Evolutionary conservation across 2,113 vertebrate genomes (phyloP).

Genomic region (Scatophagus argus): DNA sequence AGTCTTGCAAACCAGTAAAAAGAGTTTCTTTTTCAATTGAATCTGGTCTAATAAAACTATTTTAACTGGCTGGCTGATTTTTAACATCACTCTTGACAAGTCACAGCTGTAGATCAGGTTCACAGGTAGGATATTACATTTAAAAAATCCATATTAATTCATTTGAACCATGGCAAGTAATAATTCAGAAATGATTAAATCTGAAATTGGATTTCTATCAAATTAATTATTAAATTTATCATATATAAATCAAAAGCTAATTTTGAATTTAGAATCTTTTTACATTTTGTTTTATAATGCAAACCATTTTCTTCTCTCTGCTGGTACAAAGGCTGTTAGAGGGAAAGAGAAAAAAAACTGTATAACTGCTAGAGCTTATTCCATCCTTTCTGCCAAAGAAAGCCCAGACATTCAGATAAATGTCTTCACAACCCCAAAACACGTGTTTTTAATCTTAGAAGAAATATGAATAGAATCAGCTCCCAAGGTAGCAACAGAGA

Average conservation of each 20-base stretch:
- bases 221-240: constrained; percentile 16
- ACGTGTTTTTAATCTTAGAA: constrained; percentile 85
- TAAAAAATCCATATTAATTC: neutral
- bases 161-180: constrained; percentile 3
- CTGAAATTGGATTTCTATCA: constrained; percentile 19
- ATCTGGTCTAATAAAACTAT: neutral
- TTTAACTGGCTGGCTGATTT: neutral
- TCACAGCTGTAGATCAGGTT: neutral
- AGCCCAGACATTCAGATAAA: constrained; percentile 79
- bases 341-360: neutral
- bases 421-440: constrained; percentile 82
- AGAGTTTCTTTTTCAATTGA: neutral
- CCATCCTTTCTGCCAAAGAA: constrained; percentile 77
- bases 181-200: constrained; percentile 8
- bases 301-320: constrained; percentile 6
- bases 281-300: constrained; percentile 13
- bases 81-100: neutral
- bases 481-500: constrained; percentile 86
- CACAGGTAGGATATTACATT: constrained; percentile 20
- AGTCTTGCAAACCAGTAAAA: neutral
- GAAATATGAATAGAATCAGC: constrained; percentile 81
- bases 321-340: constrained; percentile 14
- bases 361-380: constrained; percentile 35
- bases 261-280: constrained; percentile 10
- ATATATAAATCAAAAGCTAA: constrained; percentile 6